Evolutionary conservation across 2,113 vertebrate genomes (phyloP).

Genomic region (Nicator chloris): DNA sequence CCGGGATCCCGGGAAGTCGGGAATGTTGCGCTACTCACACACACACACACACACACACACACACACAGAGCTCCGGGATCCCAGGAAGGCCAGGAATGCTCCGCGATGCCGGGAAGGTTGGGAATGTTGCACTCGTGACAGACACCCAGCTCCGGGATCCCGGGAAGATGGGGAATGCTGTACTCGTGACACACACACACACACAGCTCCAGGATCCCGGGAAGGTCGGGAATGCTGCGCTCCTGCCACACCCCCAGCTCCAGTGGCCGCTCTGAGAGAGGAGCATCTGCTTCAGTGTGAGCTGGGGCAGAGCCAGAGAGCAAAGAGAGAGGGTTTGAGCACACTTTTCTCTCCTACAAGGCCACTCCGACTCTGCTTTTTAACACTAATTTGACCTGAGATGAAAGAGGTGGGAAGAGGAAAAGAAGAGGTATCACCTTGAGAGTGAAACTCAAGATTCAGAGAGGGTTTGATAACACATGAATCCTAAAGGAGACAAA

Average conservation of each 20-base stretch:
- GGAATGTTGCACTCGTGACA: background rate
- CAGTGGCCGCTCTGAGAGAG: background rate
- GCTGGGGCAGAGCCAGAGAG: background rate
- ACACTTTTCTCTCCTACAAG: background rate
- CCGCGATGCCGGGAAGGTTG: no score
- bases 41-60: no score
- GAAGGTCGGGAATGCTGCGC: background rate
- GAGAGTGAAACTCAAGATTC: background rate
- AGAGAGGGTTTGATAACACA: background rate
- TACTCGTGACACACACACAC: background rate
- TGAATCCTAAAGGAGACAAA: background rate
- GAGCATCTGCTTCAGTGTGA: rapidly evolving
- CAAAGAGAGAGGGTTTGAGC: background rate
- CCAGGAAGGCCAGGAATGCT: background rate
- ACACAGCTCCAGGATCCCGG: background rate
- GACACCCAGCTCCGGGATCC: background rate
- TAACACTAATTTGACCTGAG: background rate
- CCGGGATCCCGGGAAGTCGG: background rate
- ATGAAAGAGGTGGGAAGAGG: background rate
- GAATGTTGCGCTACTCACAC: background rate
- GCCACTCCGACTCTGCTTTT: background rate
- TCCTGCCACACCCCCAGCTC: no score
- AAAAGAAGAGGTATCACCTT: background rate
- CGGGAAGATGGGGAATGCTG: background rate
- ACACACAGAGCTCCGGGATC: background rate